Evolutionary conservation across 2,113 vertebrate genomes (phyloP).

Genomic region (Pterocles orientalis): DNA sequence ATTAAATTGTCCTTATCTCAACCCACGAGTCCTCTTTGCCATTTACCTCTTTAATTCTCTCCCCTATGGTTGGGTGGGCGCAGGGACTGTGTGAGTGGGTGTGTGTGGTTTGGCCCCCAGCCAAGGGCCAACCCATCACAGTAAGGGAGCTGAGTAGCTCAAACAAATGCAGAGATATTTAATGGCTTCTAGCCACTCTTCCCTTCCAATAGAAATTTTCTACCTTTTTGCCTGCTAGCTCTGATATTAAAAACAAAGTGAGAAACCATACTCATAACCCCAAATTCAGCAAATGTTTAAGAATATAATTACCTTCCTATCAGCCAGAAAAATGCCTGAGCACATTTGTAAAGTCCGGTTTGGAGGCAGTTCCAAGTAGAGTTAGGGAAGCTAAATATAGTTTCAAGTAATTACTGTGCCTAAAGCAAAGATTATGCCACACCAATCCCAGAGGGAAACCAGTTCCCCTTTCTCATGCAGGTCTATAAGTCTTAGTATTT

Average conservation of each 20-base stretch:
- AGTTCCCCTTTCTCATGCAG: background rate
- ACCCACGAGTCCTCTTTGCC: too few relatives aligned
- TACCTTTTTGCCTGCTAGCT: background rate
- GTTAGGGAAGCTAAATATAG: background rate
- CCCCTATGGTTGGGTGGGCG: too few relatives aligned
- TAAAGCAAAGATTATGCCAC: background rate
- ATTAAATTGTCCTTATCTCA: too few relatives aligned
- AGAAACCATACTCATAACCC: background rate
- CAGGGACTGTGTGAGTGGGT: too few relatives aligned
- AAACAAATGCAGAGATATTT: background rate
- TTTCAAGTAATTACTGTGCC: background rate
- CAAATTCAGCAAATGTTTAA: background rate
- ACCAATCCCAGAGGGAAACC: rapidly evolving
- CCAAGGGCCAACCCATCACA: too few relatives aligned
- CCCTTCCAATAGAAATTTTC: background rate
- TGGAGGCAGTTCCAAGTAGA: background rate
- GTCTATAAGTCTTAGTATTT: background rate
- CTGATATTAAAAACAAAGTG: background rate
- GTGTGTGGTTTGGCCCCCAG: too few relatives aligned
- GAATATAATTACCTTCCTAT: background rate
- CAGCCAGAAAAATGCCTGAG: background rate
- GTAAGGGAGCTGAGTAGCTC: background rate
- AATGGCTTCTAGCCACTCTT: background rate
- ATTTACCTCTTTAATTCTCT: too few relatives aligned
- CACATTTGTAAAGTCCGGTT: background rate